Evolutionary conservation across 1,140 invertebrate species (phyloP), one percentile per base, ranked within the genome.

Genomic region (Epicauta chinensis): DNA sequence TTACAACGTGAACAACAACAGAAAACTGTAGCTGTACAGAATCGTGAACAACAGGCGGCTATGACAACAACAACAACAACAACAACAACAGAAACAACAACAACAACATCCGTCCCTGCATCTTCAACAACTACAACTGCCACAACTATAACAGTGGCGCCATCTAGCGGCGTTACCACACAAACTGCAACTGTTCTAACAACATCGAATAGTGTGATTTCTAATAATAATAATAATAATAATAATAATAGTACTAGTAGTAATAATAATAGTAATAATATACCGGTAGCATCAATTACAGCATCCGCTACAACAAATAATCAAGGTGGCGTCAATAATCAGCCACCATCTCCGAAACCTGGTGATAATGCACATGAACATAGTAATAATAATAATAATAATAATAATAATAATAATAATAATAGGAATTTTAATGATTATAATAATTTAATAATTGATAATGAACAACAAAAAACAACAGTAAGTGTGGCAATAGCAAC

Each of bases 1-100:
- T 72, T 90, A 56, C 87, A 89, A 71, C 77, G 87, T 4, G 86
- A 87, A 58, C 86, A 86, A 65, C 82, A 84, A 59, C 80, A 83
- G 56, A 83, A 83, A 58, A 81, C 78, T 1, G 16, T 74, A 69
- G 60, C 71, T 69, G 43, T 72, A 71, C 67, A 73, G 17, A 42
- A 9, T 29, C 47, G 31, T 16, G 50, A 74, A 35, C 31, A 23
- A 67, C 70, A 34, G 72, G 47, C 58, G 66, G 51, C 62, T 16
- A 15, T 16, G 1, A 59, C 62, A 9, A 46, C 67, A 3, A 58
- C 66, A 11, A 58, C 67, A 13, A 54, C 16, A 16, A 50, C 44
- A 9, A 13, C 53, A 16, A 51, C 35, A 12, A 45, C 72, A 31
- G 23, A 53, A 13, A 53, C 49, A 16, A 29, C 59, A 51, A 68